Base-by-base conservation (phyloP, 2,797 vertebrate species). In the Myiothlypis chrysogaster region DNA sequence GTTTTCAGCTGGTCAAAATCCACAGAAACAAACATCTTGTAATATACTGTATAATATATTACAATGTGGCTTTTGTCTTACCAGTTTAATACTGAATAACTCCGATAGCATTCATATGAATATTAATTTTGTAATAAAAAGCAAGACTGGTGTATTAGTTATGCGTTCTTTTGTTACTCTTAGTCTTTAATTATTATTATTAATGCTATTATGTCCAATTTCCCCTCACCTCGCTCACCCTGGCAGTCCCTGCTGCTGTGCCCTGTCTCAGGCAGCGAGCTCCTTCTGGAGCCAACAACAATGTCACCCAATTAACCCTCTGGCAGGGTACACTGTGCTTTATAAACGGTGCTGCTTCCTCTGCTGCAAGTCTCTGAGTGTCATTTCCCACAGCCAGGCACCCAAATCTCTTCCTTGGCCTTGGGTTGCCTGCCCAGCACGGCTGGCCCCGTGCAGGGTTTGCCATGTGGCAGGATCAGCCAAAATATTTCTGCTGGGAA, bases 261-360 rank as follows among this genome's bases (percentile, higher is more conserved):
- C 94, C 96, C 91, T 94, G 76, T 94, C 94, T 92, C 91, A 41
- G 68, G 87, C 95, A 94, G 94, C 4, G 16, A 88, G 63, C 93
- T 96, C 87, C 95, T 94, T 84, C 97, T 96, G 96, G 96, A 97
- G 93, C 96, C 96, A 97, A 94, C 84, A 83, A 93, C 95, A 93
- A 69, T 64, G 97, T 95, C 87, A 83, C 97, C 88, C 96, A 97
- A 97, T 97, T 97, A 97, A 97, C 98, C 97, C 97, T 94, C 92
- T 96, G 97, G 96, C 97, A 95, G 95, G 91, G 90, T 65, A 89
- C 4, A 24, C 95, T 53, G 69, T 73, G 17, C 60, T 57, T 23
- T 70, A 79, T 34, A 95, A 96, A 96, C 23, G 53, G 94, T 77
- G 96, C 23, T 88, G 94, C 89, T 88, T 92, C 91, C 91, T 75